Evolutionary conservation across 2,888 invertebrate genomes (phyloP), one percentile per base, ranked within the genome.

Genomic region (Oeneis ivallda): DNA sequence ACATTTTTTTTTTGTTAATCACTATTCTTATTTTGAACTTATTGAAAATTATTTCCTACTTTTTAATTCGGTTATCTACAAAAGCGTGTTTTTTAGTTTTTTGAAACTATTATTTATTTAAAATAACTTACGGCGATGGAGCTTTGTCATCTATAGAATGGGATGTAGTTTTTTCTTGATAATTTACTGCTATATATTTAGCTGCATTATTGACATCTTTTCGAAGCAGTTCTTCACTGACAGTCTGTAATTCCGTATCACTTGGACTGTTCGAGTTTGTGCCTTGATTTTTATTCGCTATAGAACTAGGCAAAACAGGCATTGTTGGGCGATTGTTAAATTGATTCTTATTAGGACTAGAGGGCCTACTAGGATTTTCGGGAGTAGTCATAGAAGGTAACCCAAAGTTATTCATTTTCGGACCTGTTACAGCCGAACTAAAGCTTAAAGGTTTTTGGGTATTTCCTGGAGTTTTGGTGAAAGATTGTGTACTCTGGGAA

Each of bases 161-260:
- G 9, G 96, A 95, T 1, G 94, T 93, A 0, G 96, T 96, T 81
- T 94, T 94, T 70, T 94, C 95, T 87, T 97, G 97, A 68, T 94
- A 92, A 81, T 96, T 95, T 1, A 96, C 78, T 0, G 93, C 94
- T n/a, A 96, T 90, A 72, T 93, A 93, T 77, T 87, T 94, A 7
- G 95, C 93, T 49, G 95, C 95, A 81, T 96, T 96, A 81, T 96
- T 96, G 0, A 84, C 86, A 79, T 97, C 97, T 79, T 95, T 95
- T 64, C 92, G 93, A 65, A 95, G 92, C 19, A 97, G 85, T 62
- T 93, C 93, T 85, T 97, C 96, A 15, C 96, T 94, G 60, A 96
- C 86, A 53, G 93, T 92, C 75, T 94, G 93, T 52, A 96, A 81
- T 82, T 96, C 94, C 71, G 89, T 89, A 75, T 96, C 94, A 63